phyloP scores from a whole-genome alignment of 2,888 invertebrate genomes.

The Lasioglossum villosulum region DNA sequence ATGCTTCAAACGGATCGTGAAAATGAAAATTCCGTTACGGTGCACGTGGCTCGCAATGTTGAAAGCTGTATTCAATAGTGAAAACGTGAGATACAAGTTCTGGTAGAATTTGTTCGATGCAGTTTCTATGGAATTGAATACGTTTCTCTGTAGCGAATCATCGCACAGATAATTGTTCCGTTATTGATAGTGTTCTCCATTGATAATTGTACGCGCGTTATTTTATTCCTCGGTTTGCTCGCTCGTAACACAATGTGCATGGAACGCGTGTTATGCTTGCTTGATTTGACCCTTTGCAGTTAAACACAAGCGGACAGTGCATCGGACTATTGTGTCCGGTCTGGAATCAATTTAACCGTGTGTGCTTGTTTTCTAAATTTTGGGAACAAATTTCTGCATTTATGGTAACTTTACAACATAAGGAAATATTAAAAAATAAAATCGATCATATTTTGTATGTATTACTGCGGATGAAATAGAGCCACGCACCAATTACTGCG shows the following conservation, averaged over 20 bases:
- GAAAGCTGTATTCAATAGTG: neutral
- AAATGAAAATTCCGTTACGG: conserved; percentile 1
- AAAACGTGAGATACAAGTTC: neutral
- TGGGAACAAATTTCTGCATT: neutral
- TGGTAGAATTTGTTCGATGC: neutral
- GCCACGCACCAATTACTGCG: too few species aligned
- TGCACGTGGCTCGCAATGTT: neutral
- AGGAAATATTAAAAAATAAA: too few species aligned
- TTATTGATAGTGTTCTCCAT: neutral
- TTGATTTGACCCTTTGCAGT: neutral
- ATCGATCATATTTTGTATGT: too few species aligned
- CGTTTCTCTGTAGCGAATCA: neutral
- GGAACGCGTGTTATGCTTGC: neutral
- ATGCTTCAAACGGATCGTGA: neutral
- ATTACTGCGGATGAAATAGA: too few species aligned
- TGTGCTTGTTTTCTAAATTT: neutral
- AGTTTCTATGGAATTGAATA: neutral
- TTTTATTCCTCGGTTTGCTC: neutral
- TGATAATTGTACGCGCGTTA: neutral
- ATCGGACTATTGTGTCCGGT: neutral
- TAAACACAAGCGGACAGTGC: neutral
- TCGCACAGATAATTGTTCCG: neutral
- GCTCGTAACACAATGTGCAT: neutral
- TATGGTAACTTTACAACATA: too few species aligned
- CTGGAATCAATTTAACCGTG: neutral